Evolutionary conservation across 2,888 invertebrate species (phyloP), one percentile per base, ranked within the genome.

Genomic region (Rotaria sp.): DNA sequence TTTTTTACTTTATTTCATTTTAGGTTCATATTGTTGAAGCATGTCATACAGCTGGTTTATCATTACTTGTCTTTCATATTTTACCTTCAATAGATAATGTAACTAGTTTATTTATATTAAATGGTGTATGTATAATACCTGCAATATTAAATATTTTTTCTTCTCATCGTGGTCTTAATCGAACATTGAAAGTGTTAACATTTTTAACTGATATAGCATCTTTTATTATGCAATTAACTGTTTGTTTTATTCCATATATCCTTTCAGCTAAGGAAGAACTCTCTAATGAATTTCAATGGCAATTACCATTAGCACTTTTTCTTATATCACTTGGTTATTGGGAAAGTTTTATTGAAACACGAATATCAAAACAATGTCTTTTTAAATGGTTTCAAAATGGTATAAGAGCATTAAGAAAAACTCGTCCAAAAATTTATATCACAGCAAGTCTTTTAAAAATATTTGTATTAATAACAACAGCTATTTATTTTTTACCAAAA

Each of bases 71-170:
- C 13, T 86, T 86, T 67, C 74, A 52, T n/a, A 74, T 86, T 57
- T 59, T 86, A 30, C 85, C 86, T 18, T 41, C 41, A 38, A 74
- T 86, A n/a, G 85, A 86, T 48, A 86, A 86, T 59, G 74, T 85
- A 48, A 85, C 85, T 11, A 85, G 85, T 15, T 75, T 86, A 35
- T 86, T 86, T 50, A 57, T 86, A 48, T 85, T 86, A 75, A 86
- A 86, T 30, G 74, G 85, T 52, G 45, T 86, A 48, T 86, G 86
- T 67, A 85, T 86, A 35, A 38, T 85, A 26, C 86, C 86, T 13
- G 85, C 86, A 13, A 45, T 86, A 45, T 85, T 86, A 80, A 86
- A 86, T 57, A n/a, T 86, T 21, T 85, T 86, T 38, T 80, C 86
- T 3, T 85, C 85, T 26, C 85, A 57, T 48, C 86, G 86, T 13